These are phyloP conservation scores for Octopus sinensis DNA, from an alignment of 1,140 invertebrate genomes.

Conservation along the genomic window DNA sequence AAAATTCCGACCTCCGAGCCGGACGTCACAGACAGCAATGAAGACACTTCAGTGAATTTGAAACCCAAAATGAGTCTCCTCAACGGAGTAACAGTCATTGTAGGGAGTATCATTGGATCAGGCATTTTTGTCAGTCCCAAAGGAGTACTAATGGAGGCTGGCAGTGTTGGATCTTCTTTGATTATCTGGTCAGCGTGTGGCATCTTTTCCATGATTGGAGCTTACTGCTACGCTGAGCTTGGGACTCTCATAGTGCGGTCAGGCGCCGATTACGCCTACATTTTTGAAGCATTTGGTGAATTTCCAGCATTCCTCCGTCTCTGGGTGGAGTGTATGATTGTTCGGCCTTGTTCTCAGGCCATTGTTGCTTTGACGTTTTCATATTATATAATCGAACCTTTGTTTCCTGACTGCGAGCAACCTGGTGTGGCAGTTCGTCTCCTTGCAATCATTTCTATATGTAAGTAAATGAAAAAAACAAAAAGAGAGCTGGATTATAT, in stretches of 20 bases:
- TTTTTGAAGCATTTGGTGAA: slow-evolving; percentile 56
- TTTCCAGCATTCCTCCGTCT: slow-evolving; percentile 54
- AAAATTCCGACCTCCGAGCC: no score
- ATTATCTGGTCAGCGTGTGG: slow-evolving; percentile 81
- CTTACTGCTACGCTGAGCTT: slow-evolving; percentile 54
- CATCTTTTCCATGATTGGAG: slow-evolving; percentile 71
- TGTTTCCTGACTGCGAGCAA: slow-evolving; percentile 55
- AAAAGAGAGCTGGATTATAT: no score
- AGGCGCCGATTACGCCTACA: slow-evolving; percentile 56
- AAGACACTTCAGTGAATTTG: slow-evolving; percentile 38
- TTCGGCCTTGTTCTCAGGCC: slow-evolving; percentile 71
- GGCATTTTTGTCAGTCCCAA: slow-evolving; percentile 96
- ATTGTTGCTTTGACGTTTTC: slow-evolving; percentile 57
- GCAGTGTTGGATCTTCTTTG: slow-evolving; percentile 80
- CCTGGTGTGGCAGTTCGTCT: slow-evolving; percentile 49
- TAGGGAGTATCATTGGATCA: slow-evolving; percentile 62
- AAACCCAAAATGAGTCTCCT: slow-evolving; percentile 50
- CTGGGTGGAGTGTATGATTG: slow-evolving; percentile 66
- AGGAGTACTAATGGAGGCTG: slow-evolving; percentile 76
- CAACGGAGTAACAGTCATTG: slow-evolving; percentile 54
- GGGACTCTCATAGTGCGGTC: slow-evolving; percentile 51
- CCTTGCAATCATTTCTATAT: slow-evolving; percentile 52
- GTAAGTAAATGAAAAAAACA: slow-evolving; percentile 39
- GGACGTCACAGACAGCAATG: no score
- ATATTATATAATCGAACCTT: slow-evolving; percentile 55